These are phyloP conservation scores for Trichopoda pennipes DNA, from an alignment of 2,888 invertebrate genomes.

Conservation along the genomic window DNA sequence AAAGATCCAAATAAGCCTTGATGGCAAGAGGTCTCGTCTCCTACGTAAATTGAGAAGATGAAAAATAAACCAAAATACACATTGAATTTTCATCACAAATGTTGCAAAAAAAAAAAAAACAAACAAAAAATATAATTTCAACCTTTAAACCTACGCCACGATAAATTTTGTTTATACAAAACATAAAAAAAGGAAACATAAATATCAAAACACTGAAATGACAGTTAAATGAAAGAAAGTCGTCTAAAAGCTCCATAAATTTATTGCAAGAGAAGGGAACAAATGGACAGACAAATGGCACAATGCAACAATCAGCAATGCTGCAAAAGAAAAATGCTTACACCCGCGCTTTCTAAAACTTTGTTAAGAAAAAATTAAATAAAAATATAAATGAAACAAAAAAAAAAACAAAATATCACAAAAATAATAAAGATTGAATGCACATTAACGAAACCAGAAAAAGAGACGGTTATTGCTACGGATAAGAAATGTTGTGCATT, in stretches of 20 bases:
- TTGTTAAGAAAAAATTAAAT: background rate
- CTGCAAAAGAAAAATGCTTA: constrained; percentile 42
- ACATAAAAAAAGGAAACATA: constrained; percentile 38
- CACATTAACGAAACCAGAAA: constrained; percentile 36
- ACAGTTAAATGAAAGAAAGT: constrained; percentile 66
- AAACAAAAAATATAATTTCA: constrained; percentile 51
- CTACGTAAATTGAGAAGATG: constrained; percentile 51
- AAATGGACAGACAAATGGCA: constrained; percentile 36
- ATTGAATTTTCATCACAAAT: constrained; percentile 47
- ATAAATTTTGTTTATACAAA: constrained; percentile 59
- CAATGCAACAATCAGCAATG: constrained; percentile 54
- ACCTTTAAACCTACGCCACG: constrained; percentile 67
- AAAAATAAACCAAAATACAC: constrained; percentile 31
- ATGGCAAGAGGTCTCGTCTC: constrained; percentile 42
- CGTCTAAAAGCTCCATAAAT: constrained; percentile 53
- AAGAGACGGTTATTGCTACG: constrained; percentile 15
- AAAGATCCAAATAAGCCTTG: constrained; percentile 49
- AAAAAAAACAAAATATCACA: too few species aligned
- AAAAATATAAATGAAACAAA: background rate
- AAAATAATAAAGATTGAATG: constrained; percentile 57
- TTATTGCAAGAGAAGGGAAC: constrained; percentile 58
- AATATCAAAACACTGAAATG: constrained; percentile 63
- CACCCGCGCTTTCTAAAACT: constrained; percentile 67
- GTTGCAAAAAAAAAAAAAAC: constrained; percentile 51
- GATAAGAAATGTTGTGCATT: constrained; percentile 29